phyloP scores from a whole-genome alignment of 2,888 invertebrate species.

The Megamerina dolium region DNA sequence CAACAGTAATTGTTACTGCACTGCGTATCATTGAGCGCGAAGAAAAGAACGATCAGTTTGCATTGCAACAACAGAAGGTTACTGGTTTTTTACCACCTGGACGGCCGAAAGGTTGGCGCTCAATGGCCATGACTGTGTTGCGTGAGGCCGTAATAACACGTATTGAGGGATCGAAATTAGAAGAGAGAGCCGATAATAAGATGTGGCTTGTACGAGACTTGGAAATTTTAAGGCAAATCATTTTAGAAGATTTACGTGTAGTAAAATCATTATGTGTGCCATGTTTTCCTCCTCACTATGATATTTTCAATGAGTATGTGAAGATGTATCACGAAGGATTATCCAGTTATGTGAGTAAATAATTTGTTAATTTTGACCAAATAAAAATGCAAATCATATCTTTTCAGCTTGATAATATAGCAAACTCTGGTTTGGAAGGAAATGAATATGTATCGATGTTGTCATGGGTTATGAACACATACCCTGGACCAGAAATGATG shows the following conservation, averaged over 20 bases:
- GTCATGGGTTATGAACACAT: constrained; percentile 88
- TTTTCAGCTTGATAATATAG: constrained; percentile 72
- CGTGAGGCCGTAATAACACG: constrained; percentile 73
- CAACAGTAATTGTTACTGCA: constrained; percentile 92
- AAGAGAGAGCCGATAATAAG: constrained; percentile 84
- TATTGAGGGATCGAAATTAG: constrained; percentile 92
- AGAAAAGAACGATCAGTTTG: constrained; percentile 88
- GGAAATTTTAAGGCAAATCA: constrained; percentile 79
- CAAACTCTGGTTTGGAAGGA: constrained; percentile 83
- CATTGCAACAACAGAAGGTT: constrained; percentile 56
- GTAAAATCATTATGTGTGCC: constrained; percentile 85
- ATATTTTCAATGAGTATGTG: constrained; percentile 86
- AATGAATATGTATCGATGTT: constrained; percentile 94
- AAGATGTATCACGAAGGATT: constrained; percentile 90
- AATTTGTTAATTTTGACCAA: background rate
- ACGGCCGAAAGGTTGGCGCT: constrained; percentile 86
- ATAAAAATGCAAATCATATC: constrained; percentile 8
- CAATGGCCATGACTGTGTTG: constrained; percentile 76
- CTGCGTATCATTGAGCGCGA: constrained; percentile 94
- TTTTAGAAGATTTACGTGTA: constrained; percentile 85
- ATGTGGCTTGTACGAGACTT: constrained; percentile 94
- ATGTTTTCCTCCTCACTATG: constrained; percentile 92
- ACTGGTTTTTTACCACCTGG: constrained; percentile 91
- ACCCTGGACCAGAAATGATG: constrained; percentile 83
- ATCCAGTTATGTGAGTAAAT: constrained; percentile 63